Percentiles rank a stretch among this genome's conserved stretches.
phyloP scores from a whole-genome alignment of 2,797 vertebrate genomes.

The Todus mexicanus region DNA sequence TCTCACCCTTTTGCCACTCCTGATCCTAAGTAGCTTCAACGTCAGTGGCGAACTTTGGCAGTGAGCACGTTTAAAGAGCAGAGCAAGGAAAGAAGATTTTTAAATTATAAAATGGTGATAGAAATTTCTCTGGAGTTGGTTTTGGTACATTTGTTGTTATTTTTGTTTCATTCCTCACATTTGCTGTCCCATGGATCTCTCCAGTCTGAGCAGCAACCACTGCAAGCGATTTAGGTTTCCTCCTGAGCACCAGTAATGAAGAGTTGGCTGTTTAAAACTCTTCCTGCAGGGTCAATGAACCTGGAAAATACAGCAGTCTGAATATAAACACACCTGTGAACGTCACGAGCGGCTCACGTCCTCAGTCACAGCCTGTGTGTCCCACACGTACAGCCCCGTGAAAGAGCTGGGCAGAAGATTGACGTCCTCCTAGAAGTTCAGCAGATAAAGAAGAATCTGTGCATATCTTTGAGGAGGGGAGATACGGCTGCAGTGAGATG shows the following conservation, averaged over 20 bases:
- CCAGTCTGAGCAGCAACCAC: neutral
- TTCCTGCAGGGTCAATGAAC: neutral
- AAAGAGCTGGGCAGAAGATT: neutral
- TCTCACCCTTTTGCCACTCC: neutral
- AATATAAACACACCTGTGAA: neutral
- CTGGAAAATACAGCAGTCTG: neutral
- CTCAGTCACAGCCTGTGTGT: neutral
- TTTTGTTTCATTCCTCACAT: neutral
- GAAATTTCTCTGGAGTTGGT: neutral
- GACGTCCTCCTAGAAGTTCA: neutral
- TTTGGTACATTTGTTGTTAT: neutral
- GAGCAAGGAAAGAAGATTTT: neutral
- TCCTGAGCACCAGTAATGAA: neutral
- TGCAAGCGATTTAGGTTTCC: neutral
- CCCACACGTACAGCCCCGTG: accelerated
- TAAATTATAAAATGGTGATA: neutral
- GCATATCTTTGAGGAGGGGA: neutral
- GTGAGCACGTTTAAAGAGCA: neutral
- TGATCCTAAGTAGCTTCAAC: neutral
- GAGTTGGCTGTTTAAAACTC: neutral
- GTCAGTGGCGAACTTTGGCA: neutral
- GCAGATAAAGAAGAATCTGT: neutral
- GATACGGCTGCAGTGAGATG: neutral
- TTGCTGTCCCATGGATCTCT: neutral
- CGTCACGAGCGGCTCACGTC: neutral